Base-by-base conservation (phyloP, 2,888 invertebrate species). In the Hyalella azteca region DNA sequence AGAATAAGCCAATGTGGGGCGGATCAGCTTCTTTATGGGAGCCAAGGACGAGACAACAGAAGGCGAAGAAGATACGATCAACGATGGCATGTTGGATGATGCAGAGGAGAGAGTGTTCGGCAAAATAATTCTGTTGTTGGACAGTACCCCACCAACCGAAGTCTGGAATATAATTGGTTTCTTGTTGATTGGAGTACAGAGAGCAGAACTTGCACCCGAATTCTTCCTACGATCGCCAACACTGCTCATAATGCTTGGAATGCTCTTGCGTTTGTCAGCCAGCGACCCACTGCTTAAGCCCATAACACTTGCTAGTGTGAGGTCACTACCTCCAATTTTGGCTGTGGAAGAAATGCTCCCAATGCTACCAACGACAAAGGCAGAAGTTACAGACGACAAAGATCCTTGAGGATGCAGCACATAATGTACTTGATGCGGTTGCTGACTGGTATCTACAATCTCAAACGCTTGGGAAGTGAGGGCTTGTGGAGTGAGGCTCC, bases 1-100 rank as follows among this genome's bases (percentile, higher is more conserved):
- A 19, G 66, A 26, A 45, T 26, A 32, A 22, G 26, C 13, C n/a
- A 75, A 29, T 15, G 75, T n/a, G 29, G 75, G 45, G 36, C 75
- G 75, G n/a, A 75, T 75, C 11, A 75, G 75, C 45, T 75, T 75
- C 40, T 75, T 75, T 26, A 26, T 39, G n/a, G 75, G 45, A 9
- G 36, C 75, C 26, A 45, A 29, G n/a, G 75, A 41, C 26, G 75
- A 19, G n/a, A 26, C 75, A 39, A 75, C 13, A 29, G 11, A 41
- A 75, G 75, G 13, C 5, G 40, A 45, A 11, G 66, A 66, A 7
- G 66, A 66, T 11, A 66, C 66, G 19, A 66, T 36, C n/a, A 66
- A n/a, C 7, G 66, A 66, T 29, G 66, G 19, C 29, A 66, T 19
- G 29, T 75, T 75, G 5, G 41, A 13, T 7, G 75, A 75, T 19